Base-by-base conservation (phyloP, 2,888 invertebrate genomes). In the Mythimna impura region DNA sequence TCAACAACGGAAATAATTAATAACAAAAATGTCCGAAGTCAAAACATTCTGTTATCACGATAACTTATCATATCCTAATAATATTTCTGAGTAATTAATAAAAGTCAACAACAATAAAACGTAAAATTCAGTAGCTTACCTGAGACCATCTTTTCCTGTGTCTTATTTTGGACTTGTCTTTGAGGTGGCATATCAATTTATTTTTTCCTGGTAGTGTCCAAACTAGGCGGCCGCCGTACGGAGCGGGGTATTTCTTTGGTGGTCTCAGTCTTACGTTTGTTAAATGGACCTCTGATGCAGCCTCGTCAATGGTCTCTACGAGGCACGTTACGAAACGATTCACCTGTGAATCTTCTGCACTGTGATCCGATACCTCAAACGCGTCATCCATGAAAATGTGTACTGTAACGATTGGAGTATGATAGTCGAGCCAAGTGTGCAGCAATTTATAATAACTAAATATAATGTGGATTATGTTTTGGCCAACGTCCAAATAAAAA, bases 61-160 rank as follows among this genome's bases (percentile, higher is more conserved):
- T 79, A 68, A 10, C 55, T 78, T 82, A 79, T 79, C 79, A 58
- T 71, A 68, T 50, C 30, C 30, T 47, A 50, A 34, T n/a, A 3
- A 3, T 43, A 57, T 55, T 77, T 61, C 57, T 71, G 30, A 57
- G 64, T 67, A 77, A 63, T 65, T 1, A 30, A 20, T 0, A 3
- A 17, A 30, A 52, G 52, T 58, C 20, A 71, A 61, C 17, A 67
- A 71, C 12, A 75, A 75, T 25, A 34, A 10, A 58, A 55, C n/a
- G 54, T 50, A 25, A 63, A 50, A 66, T 62, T 58, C 54, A 58
- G 14, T 58, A 30, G 54, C 64, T 86, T 87, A 97, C 97, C 97
- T 99, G 99, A 65, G 99, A 99, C 99, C 99, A 99, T 75, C 99
- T 97, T 92, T 99, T 99, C 90, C 98, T 98, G 88, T 98, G 98